phyloP scores from a whole-genome alignment of 2,888 invertebrate species.

The Stenodema calcarata region DNA sequence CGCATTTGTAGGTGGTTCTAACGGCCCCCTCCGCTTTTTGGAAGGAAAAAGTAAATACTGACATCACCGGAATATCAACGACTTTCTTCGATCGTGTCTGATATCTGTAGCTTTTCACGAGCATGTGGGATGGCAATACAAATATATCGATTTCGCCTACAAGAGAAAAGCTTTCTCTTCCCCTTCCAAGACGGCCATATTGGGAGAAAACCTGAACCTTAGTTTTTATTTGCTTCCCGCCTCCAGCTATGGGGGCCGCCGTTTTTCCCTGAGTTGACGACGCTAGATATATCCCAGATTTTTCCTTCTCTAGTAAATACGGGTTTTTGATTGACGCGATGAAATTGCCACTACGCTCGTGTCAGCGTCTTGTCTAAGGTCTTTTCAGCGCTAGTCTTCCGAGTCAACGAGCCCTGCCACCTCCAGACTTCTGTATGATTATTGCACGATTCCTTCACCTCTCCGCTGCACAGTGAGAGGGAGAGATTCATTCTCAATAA shows the following conservation, averaged over 20 bases:
- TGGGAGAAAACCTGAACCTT: not conserved
- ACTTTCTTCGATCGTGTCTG: not conserved
- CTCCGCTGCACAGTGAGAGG: no score
- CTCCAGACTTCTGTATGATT: not conserved
- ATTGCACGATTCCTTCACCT: not conserved
- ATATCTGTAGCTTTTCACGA: not conserved
- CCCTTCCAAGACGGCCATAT: slow-evolving; percentile 12
- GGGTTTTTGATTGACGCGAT: slow-evolving; percentile 6
- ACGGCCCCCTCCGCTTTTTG: not conserved
- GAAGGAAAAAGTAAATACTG: not conserved
- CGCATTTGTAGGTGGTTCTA: not conserved
- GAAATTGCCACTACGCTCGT: slow-evolving; percentile 5
- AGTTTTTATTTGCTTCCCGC: slow-evolving; percentile 22
- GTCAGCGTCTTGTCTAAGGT: not conserved
- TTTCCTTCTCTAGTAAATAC: slow-evolving; percentile 1
- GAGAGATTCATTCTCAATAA: no score
- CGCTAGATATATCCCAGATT: not conserved
- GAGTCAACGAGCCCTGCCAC: not conserved
- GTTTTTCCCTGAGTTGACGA: not conserved
- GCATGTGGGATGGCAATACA: not conserved
- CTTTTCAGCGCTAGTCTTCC: not conserved
- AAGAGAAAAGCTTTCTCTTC: not conserved
- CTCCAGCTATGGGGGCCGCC: not conserved
- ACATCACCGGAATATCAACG: slow-evolving; percentile 23
- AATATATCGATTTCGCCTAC: slow-evolving; percentile 17